These are phyloP conservation scores for Lumbricus terrestris DNA, from an alignment of 2,888 invertebrate genomes.

Conservation along the genomic window DNA sequence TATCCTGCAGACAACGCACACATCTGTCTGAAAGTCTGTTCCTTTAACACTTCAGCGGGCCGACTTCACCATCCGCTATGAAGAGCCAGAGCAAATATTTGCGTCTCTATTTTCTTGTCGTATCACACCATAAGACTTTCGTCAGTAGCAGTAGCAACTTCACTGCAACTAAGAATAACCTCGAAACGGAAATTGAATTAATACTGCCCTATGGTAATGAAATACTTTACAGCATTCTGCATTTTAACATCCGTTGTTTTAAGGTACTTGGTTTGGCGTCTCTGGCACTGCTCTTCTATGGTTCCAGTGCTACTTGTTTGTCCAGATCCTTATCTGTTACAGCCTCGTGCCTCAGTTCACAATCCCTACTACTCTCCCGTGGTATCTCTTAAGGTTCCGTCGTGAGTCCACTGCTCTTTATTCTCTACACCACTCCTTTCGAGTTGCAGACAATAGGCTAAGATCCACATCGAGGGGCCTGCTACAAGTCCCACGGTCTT, in stretches of 20 bases:
- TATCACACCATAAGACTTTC: not conserved
- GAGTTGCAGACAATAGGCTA: no score
- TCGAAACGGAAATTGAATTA: not conserved
- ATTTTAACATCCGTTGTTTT: not conserved
- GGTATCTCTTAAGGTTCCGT: no score
- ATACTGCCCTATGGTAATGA: no score
- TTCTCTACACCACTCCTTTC: no score
- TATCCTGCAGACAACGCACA: not conserved
- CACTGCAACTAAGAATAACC: not conserved
- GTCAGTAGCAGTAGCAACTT: not conserved
- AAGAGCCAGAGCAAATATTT: not conserved
- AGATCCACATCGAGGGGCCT: no score
- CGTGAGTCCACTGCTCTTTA: no score
- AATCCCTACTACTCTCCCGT: no score
- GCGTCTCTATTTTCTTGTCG: not conserved
- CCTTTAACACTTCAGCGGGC: not conserved
- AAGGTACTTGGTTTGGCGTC: no score
- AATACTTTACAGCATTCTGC: not conserved
- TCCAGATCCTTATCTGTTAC: not conserved
- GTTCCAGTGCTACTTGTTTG: no score
- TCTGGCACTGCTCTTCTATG: no score
- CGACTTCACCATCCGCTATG: not conserved
- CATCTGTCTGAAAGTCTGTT: not conserved
- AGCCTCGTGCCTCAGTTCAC: no score
- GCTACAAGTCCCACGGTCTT: no score